Percentiles rank a stretch among this genome's conserved stretches.
Evolutionary conservation across 1,140 invertebrate genomes (phyloP).

Genomic region (Diorhabda carinulata): DNA sequence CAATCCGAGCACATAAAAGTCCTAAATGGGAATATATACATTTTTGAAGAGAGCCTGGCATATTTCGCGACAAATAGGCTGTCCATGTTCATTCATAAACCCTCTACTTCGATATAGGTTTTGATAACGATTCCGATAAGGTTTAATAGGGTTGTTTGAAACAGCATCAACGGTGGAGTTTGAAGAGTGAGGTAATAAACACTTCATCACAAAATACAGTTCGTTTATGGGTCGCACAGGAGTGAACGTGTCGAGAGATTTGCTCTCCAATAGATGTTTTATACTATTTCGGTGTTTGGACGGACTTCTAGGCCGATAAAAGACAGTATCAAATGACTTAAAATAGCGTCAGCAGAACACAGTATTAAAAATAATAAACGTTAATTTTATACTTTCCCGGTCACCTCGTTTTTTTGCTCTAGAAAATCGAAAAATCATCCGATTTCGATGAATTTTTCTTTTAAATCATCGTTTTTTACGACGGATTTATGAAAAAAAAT

Average conservation of each 20-base stretch:
- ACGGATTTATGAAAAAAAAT: too few species aligned
- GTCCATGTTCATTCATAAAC: not conserved
- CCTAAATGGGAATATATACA: not conserved
- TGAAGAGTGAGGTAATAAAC: not conserved
- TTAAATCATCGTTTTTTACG: too few species aligned
- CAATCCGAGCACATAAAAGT: not conserved
- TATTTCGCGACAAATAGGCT: conserved; percentile 1
- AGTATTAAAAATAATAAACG: too few species aligned
- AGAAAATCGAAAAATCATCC: too few species aligned
- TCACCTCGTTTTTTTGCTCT: too few species aligned
- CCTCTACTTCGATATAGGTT: not conserved
- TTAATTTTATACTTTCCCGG: too few species aligned
- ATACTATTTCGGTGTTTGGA: not conserved
- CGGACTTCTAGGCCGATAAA: not conserved
- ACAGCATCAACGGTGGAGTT: not conserved
- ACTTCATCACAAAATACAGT: not conserved
- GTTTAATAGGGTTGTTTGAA: not conserved
- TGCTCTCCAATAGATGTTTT: not conserved
- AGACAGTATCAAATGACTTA: too few species aligned
- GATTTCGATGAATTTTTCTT: too few species aligned
- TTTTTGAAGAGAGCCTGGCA: not conserved
- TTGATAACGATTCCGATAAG: not conserved
- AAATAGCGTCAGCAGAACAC: too few species aligned
- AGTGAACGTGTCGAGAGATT: not conserved
- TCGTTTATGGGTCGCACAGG: not conserved